phyloP scores from a whole-genome alignment of 2,888 invertebrate genomes.

The Calliopum simillimum region DNA sequence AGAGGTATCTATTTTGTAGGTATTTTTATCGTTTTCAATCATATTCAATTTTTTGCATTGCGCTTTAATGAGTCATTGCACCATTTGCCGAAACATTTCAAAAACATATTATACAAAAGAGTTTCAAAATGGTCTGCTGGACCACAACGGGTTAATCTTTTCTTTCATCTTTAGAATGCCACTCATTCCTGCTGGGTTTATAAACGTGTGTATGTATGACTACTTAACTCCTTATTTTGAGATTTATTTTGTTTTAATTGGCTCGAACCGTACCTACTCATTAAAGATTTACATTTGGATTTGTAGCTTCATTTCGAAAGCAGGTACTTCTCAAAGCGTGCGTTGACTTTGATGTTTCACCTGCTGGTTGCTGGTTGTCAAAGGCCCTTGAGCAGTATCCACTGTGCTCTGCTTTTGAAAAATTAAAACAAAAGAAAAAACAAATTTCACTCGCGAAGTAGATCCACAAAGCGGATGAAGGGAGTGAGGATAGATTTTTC shows the following conservation, averaged over 20 bases:
- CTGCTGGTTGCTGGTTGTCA: neutral
- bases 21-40: no score
- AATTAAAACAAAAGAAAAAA: no score
- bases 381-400: neutral
- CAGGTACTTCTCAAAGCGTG: neutral
- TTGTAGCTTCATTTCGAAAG: neutral
- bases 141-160: no score
- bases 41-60: no score
- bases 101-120: no score
- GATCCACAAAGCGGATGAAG: neutral
- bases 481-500: neutral
- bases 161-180: no score
- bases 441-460: no score
- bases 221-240: slow-evolving; percentile 24
- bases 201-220: slow-evolving; percentile 20
- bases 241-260: slow-evolving; percentile 23
- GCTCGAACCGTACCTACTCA: slow-evolving; percentile 26
- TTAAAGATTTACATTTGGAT: slow-evolving; percentile 32
- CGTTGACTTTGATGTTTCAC: slow-evolving; percentile 23
- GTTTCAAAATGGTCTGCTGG: no score
- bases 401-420: neutral
- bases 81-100: no score
- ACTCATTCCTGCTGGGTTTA: slow-evolving; percentile 20
- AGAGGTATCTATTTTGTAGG: no score
- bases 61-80: no score